Percentiles rank a stretch among this genome's conserved stretches.
phyloP scores from a whole-genome alignment of 2,113 vertebrate genomes.

The Phainopepla nitens region DNA sequence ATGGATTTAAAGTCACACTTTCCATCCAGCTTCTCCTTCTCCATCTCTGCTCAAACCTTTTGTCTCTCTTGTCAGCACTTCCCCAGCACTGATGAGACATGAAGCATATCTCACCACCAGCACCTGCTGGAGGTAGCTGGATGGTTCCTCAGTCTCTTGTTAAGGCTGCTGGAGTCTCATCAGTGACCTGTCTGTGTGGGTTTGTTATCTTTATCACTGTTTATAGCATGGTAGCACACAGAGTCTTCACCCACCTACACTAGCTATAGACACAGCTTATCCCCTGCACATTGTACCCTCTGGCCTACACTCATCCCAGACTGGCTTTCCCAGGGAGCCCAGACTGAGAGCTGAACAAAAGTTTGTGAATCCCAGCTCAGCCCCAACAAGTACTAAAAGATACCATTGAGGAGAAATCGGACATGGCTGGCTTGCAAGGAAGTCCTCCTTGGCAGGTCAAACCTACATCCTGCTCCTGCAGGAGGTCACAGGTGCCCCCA shows the following conservation, averaged over 20 bases:
- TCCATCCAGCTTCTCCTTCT: not conserved
- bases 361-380: not conserved
- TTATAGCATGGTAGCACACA: not conserved
- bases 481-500: not conserved
- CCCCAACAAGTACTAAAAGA: not conserved
- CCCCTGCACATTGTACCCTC: not conserved
- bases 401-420: not conserved
- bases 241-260: not conserved
- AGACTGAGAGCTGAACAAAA: not conserved
- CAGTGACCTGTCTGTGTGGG: not conserved
- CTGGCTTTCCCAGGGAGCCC: not conserved
- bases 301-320: not conserved
- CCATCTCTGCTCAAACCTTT: not conserved
- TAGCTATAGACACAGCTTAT: not conserved
- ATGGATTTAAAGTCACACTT: not conserved
- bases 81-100: not conserved
- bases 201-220: not conserved
- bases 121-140: not conserved
- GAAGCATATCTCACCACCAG: not conserved
- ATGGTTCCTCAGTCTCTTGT: not conserved
- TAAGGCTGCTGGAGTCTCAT: not conserved
- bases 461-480: not conserved
- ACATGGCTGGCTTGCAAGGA: not conserved
- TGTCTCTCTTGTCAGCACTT: not conserved
- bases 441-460: not conserved